These are phyloP conservation scores for Bembecia ichneumoniformis DNA, from an alignment of 2,888 invertebrate genomes.

Conservation along the genomic window DNA sequence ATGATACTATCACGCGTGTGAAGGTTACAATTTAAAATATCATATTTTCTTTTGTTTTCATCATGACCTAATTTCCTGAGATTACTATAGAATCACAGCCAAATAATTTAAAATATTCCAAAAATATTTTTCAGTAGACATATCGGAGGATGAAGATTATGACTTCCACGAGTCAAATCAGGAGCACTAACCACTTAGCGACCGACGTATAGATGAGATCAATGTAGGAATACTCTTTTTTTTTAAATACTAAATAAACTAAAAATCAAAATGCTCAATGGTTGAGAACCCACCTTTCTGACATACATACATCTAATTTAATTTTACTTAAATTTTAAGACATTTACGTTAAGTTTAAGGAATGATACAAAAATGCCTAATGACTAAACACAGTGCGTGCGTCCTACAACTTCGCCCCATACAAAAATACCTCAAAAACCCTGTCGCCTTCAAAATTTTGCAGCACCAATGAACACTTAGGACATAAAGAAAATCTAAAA, in stretches of 20 bases:
- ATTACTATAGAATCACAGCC: background rate
- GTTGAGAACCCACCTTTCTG: too few species aligned
- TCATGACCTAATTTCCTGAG: background rate
- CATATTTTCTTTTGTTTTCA: too few species aligned
- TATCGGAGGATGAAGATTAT: too few species aligned
- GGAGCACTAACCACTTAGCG: background rate
- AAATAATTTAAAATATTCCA: background rate
- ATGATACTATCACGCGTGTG: too few species aligned
- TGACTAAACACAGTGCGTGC: conserved; percentile 15
- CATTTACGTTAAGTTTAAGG: conserved; percentile 38
- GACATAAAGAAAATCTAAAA: conserved; percentile 14
- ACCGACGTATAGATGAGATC: background rate
- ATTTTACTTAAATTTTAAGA: conserved; percentile 11
- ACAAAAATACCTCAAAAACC: conserved; percentile 48
- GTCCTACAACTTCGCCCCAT: conserved; percentile 17
- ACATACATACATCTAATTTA: too few species aligned
- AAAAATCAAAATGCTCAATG: too few species aligned
- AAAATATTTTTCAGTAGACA: background rate
- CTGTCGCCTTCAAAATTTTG: conserved; percentile 47
- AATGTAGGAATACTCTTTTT: background rate
- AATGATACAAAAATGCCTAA: conserved; percentile 29
- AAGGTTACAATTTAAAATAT: too few species aligned
- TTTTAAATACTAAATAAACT: too few species aligned
- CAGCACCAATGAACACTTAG: conserved; percentile 61
- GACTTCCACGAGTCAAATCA: too few species aligned